Conservation (phyloP, 2,113 vertebrate species). For the Siniperca knerii region DNA sequence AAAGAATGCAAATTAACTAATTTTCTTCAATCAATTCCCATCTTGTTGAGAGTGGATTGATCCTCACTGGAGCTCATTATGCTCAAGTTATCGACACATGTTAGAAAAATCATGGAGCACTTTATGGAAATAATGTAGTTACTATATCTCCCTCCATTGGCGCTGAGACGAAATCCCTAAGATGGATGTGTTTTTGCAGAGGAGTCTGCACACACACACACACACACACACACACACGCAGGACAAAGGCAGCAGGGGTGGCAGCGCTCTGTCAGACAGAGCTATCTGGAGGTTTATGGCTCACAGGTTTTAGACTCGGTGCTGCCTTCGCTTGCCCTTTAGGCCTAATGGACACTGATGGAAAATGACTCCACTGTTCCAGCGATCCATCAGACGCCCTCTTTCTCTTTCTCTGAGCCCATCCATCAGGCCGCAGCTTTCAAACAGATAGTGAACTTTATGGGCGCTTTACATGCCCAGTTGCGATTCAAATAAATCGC, state of each 20-base stretch:
- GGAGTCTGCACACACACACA: neutral
- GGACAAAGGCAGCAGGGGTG: constrained; percentile 44
- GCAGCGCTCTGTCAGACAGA: constrained; percentile 43
- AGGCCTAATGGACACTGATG: constrained; percentile 72
- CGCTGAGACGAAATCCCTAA: constrained; percentile 3
- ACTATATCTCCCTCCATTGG: neutral
- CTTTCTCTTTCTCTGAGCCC: neutral
- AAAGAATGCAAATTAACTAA: constrained; percentile 32
- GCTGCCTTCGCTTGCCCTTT: constrained; percentile 61
- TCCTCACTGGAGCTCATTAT: constrained; percentile 36
- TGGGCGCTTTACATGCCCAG: constrained; percentile 33
- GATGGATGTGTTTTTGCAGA: constrained; percentile 39
- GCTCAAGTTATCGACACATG: constrained; percentile 36
- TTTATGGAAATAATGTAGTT: constrained; percentile 22
- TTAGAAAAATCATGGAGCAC: neutral
- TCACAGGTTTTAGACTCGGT: constrained; percentile 61
- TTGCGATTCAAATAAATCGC: constrained; percentile 40
- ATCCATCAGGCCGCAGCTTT: constrained; percentile 65
- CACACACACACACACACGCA: neutral
- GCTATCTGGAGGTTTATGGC: constrained; percentile 67
- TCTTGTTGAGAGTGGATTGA: constrained; percentile 45
- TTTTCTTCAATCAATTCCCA: constrained; percentile 53
- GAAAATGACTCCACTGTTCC: constrained; percentile 74
- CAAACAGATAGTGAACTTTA: constrained; percentile 58
- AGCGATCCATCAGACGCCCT: constrained; percentile 65